Percentiles rank a stretch among this genome's conserved stretches.
Conservation (phyloP, 2,797 vertebrate genomes). For the Florisuga fusca region DNA sequence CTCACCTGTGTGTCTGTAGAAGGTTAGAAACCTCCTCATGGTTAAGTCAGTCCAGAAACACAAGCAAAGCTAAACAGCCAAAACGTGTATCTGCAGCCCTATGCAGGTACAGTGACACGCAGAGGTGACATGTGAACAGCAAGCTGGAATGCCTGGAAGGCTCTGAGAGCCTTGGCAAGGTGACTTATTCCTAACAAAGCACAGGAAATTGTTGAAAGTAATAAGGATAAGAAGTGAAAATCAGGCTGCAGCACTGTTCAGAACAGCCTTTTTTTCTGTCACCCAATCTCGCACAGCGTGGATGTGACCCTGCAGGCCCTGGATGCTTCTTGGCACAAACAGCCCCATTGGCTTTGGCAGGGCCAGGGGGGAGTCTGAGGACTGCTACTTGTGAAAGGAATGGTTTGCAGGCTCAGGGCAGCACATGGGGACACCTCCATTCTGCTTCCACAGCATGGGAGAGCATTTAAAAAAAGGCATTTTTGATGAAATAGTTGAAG, state of each 20-base stretch:
- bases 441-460: neutral
- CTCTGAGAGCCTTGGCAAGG: neutral
- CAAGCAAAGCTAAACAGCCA: neutral
- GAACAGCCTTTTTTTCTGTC: neutral
- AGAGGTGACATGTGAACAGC: neutral
- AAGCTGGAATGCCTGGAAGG: constrained; percentile 33
- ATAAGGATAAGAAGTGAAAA: neutral
- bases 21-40: neutral
- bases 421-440: neutral
- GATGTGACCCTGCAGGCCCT: neutral
- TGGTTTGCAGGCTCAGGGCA: neutral
- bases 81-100: neutral
- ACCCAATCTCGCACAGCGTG: neutral
- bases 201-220: neutral
- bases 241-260: neutral
- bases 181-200: neutral
- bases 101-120: neutral
- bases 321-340: neutral
- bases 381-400: neutral
- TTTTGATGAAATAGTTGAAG: constrained; percentile 21
- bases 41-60: neutral
- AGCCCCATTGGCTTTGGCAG: neutral
- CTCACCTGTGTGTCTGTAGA: rapidly evolving
- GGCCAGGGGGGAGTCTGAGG: neutral
- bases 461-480: neutral